A percentile compares a stretch with the other conserved stretches of the same genome.
phyloP scores from a whole-genome alignment of 1,140 invertebrate genomes.

The Drosophila kepulauana region DNA sequence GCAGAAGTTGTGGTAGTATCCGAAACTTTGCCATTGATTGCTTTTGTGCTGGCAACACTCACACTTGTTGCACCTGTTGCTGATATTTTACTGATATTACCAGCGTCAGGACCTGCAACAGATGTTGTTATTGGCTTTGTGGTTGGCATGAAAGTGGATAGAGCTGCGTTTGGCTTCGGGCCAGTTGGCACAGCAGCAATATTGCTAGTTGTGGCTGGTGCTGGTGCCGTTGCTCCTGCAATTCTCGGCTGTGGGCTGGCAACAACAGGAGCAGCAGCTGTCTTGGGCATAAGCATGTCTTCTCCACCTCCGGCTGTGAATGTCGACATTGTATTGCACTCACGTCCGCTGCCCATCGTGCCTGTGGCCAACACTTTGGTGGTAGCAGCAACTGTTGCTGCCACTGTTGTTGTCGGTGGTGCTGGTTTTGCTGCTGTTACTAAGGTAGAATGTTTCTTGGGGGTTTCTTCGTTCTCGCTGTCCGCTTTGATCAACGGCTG shows the following conservation, averaged over 20 bases:
- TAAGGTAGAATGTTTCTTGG: constrained; percentile 29
- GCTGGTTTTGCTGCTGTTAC: constrained; percentile 13
- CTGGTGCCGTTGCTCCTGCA: constrained; percentile 31
- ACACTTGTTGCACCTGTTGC: constrained; percentile 18
- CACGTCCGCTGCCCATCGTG: constrained; percentile 74
- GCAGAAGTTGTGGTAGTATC: constrained; percentile 15
- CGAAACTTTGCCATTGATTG: constrained; percentile 28
- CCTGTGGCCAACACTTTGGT: constrained; percentile 73
- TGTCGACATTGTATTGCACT: constrained; percentile 72
- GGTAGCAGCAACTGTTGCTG: constrained; percentile 43
- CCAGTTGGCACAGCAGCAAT: constrained; percentile 44
- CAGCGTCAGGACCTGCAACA: constrained; percentile 18
- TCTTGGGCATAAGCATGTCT: constrained; percentile 13
- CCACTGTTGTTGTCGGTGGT: not conserved
- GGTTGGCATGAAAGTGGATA: constrained; percentile 45
- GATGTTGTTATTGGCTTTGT: constrained; percentile 31
- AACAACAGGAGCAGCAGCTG: constrained; percentile 9
- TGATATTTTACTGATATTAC: constrained; percentile 8
- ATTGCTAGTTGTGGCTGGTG: constrained; percentile 25
- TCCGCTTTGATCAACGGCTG: constrained; percentile 64
- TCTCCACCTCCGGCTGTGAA: constrained; percentile 45
- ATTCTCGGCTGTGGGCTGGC: constrained; percentile 7
- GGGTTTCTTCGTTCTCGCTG: constrained; percentile 33
- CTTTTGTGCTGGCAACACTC: constrained; percentile 16
- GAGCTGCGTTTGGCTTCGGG: constrained; percentile 37